Base-by-base conservation (phyloP, 1,140 invertebrate species). In the Bilobella aurantiaca region DNA sequence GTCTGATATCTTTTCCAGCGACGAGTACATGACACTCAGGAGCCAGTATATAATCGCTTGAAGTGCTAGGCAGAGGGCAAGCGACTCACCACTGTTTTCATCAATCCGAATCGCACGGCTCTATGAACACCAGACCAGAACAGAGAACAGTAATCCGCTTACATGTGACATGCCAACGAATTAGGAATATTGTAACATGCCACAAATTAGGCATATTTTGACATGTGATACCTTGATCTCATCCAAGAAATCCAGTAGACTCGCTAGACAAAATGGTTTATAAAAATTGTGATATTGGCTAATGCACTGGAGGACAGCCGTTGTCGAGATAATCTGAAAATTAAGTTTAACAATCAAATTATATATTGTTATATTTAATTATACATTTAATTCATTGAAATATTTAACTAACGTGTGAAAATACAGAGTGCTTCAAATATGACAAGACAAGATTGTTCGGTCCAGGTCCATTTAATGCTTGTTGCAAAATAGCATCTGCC, bases 401-500 rank as follows among this genome's bases (percentile, higher is more conserved):
- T 63, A 5, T 31, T 60, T 14, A 58, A 14, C 62, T 67, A 74
- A 85, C 83, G 76, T 86, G 90, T 29, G 91, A 89, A 73, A 89
- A 89, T 32, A 96, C 78, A 2, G 89, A 93, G 80, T 97, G 92
- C 76, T 89, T 91, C 31, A 97, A 81, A 78, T 96, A 96, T 21
- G 90, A 92, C 67, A 97, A 80, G 31, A 95, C 88, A 68, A 95
- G 77, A 74, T 88, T 84, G 79, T 96, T 96, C 1, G 93, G 93
- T 29, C 88, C 90, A 47, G 89, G 89, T 63, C 92, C 93, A 61
- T 94, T 89, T 67, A 95, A 81, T 0, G 92, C 91, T 78, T 96
- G 92, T 75, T 94, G 89, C 28, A 96, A 80, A 68, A 97, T 89
- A 77, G 91, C 92, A 76, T 96, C 92, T 46, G 91, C 89, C 67